phyloP scores from a whole-genome alignment of 2,888 invertebrate genomes.

The Drosophila emarginata region DNA sequence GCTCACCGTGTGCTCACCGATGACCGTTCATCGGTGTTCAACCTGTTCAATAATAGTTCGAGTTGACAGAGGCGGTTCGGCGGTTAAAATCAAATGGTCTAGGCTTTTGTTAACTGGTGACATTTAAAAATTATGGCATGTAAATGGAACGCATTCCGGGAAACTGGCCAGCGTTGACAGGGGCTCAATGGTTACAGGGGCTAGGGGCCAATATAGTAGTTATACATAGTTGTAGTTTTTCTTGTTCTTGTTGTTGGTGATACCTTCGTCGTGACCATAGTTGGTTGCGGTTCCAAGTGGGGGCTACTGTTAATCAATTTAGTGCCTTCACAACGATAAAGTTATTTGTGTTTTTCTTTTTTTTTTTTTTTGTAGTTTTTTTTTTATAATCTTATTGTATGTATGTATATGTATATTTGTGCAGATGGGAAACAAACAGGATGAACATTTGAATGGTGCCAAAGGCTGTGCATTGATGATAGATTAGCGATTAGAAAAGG shows the following conservation, averaged over 20 bases:
- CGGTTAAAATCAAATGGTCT: slow-evolving; percentile 72
- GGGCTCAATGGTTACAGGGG: too few relatives aligned
- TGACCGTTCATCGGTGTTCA: slow-evolving; percentile 16
- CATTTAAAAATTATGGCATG: slow-evolving; percentile 78
- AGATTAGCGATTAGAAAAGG: slow-evolving; percentile 13
- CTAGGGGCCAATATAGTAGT: too few relatives aligned
- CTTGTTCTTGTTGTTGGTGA: not conserved
- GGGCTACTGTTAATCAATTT: slow-evolving; percentile 75
- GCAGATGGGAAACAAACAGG: slow-evolving; percentile 54
- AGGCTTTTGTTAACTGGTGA: slow-evolving; percentile 72
- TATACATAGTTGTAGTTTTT: not conserved
- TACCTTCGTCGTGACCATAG: not conserved
- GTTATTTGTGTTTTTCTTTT: slow-evolving; percentile 46
- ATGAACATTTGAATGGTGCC: slow-evolving; percentile 33
- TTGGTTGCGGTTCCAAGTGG: slow-evolving; percentile 12
- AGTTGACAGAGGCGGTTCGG: slow-evolving; percentile 35
- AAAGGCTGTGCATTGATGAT: slow-evolving; percentile 45
- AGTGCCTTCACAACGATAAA: slow-evolving; percentile 53
- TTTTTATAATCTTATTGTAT: too few relatives aligned
- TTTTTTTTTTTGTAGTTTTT: too few relatives aligned
- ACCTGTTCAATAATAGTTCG: slow-evolving; percentile 36
- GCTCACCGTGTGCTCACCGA: slow-evolving; percentile 12
- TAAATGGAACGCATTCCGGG: slow-evolving; percentile 73
- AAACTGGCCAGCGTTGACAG: slow-evolving; percentile 64
- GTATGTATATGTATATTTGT: not conserved